Conservation (phyloP, 2,888 invertebrate genomes). For the Agrotis exclamationis region DNA sequence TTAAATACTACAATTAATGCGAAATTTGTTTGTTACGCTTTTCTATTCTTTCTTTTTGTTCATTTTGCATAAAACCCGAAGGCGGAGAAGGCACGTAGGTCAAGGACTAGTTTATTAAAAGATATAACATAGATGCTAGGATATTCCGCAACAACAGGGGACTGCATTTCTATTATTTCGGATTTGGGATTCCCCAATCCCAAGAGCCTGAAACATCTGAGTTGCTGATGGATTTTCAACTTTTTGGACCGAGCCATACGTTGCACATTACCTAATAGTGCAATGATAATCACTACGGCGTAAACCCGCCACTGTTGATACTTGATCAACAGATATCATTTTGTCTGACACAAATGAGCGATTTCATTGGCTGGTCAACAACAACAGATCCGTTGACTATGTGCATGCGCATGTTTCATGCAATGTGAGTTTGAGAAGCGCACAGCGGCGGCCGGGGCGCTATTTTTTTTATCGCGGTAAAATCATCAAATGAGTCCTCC, state of each 20-base stretch:
- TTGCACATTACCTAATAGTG: neutral
- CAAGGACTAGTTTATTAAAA: too few species aligned
- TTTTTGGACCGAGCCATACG: neutral
- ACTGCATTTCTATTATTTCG: neutral
- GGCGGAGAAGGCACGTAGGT: too few species aligned
- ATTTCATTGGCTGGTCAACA: neutral
- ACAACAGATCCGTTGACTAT: too few species aligned
- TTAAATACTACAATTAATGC: too few species aligned
- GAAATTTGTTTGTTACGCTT: too few species aligned
- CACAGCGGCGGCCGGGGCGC: too few species aligned
- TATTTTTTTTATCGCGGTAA: too few species aligned
- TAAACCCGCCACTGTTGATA: neutral
- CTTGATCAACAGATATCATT: neutral
- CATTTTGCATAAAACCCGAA: too few species aligned
- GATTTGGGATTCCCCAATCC: neutral
- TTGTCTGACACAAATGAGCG: neutral
- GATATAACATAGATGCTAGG: too few species aligned
- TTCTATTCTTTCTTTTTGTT: too few species aligned
- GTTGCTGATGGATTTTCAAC: neutral
- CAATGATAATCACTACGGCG: neutral
- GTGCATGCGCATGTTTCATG: too few species aligned
- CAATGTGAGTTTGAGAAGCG: neutral
- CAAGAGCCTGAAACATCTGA: neutral
- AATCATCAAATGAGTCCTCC: too few species aligned
- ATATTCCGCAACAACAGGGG: neutral